Evolutionary conservation across 2,113 vertebrate genomes (phyloP).

Genomic region (Bos indicus): DNA sequence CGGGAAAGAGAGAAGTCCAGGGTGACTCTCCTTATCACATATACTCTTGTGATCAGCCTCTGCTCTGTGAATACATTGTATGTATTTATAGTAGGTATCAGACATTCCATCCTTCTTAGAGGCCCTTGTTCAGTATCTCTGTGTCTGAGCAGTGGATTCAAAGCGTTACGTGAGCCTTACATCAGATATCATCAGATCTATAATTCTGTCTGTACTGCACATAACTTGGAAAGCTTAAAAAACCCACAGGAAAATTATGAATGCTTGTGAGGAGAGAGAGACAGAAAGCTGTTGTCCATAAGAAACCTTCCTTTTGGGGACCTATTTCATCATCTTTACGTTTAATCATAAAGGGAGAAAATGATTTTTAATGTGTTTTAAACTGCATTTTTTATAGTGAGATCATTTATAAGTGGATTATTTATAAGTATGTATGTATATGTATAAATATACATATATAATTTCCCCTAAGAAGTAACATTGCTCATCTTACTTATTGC

Average conservation of each 20-base stretch:
- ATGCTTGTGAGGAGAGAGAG: background rate
- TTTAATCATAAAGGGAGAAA: background rate
- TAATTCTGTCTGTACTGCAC: background rate
- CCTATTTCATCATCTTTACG: background rate
- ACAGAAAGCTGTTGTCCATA: background rate
- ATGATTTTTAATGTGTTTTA: background rate
- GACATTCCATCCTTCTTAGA: background rate
- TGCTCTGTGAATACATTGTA: background rate
- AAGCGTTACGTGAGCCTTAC: background rate
- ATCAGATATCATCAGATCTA: background rate
- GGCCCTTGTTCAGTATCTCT: background rate
- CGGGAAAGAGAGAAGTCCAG: background rate
- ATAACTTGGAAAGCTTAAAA: background rate
- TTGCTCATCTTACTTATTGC: background rate
- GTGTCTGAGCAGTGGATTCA: background rate
- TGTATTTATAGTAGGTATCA: background rate
- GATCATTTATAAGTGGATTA: background rate
- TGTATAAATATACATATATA: background rate
- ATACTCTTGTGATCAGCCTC: background rate
- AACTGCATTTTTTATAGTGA: background rate
- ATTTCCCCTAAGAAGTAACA: background rate
- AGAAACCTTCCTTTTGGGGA: background rate
- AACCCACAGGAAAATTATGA: background rate
- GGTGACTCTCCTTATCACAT: background rate
- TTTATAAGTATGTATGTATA: background rate